Conservation (phyloP, 2,797 vertebrate genomes). For the Muraenolepis orangiensis region DNA sequence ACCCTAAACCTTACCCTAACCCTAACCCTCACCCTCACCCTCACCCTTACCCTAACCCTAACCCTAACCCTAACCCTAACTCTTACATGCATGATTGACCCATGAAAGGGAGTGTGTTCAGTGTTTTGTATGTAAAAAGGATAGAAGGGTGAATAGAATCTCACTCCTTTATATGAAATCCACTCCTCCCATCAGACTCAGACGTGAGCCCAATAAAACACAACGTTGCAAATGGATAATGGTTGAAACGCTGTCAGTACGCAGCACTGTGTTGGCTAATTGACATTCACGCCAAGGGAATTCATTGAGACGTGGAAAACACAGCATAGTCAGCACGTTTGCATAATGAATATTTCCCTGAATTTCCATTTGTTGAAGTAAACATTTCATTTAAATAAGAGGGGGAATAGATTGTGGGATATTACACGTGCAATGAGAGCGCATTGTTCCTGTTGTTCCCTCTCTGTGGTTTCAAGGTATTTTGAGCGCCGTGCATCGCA, state of each 20-base stretch:
- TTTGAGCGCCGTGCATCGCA: constrained; percentile 16
- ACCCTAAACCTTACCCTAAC: no score
- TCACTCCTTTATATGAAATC: background rate
- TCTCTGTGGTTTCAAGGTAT: constrained; percentile 24
- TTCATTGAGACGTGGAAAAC: constrained; percentile 26
- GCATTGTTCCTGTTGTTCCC: constrained; percentile 24
- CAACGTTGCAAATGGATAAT: constrained; percentile 12
- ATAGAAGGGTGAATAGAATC: no score
- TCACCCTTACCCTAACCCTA: no score
- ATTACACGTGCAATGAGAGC: constrained; percentile 25
- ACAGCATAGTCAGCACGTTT: constrained; percentile 41
- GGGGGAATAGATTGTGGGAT: constrained; percentile 43
- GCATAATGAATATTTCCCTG: constrained; percentile 50
- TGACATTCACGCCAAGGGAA: constrained; percentile 30
- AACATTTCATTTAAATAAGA: constrained; percentile 47
- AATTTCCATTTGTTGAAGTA: constrained; percentile 50
- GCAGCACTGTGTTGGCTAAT: constrained; percentile 22
- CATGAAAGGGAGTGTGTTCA: background rate
- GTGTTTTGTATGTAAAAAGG: no score
- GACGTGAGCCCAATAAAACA: background rate
- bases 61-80: no score
- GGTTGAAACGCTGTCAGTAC: background rate
- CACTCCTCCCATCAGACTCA: background rate
- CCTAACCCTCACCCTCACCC: no score
- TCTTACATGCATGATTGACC: no score